These are phyloP conservation scores for Crotalus tigris DNA, from an alignment of 2,113 vertebrate genomes.

Conservation along the genomic window DNA sequence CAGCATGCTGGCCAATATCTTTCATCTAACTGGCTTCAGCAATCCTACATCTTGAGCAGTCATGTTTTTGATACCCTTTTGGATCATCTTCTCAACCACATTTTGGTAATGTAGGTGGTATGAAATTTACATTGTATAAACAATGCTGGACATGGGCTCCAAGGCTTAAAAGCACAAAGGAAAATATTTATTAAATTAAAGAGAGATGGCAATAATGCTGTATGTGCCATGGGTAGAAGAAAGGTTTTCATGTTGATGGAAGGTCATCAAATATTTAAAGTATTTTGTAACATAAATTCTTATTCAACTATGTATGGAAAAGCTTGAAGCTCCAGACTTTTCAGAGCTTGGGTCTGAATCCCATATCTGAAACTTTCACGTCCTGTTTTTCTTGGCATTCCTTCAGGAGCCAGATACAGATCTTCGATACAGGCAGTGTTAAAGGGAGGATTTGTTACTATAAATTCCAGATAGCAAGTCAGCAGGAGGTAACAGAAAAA, in stretches of 20 bases:
- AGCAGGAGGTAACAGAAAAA: not conserved
- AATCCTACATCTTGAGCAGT: not conserved
- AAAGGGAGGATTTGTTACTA: not conserved
- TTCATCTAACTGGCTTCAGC: not conserved
- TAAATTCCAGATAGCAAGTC: not conserved
- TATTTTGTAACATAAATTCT: not conserved
- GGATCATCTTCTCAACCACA: not conserved
- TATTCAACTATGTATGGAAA: not conserved
- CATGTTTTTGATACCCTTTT: not conserved
- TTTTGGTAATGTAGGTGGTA: not conserved
- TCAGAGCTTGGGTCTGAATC: not conserved
- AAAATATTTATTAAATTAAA: not conserved
- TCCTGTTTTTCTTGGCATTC: not conserved
- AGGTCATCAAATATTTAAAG: not conserved
- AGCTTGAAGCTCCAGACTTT: not conserved
- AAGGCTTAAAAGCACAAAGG: not conserved
- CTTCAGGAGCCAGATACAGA: not conserved
- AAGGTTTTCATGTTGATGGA: not conserved
- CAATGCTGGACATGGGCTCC: not conserved
- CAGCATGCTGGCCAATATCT: not conserved
- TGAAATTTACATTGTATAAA: not conserved
- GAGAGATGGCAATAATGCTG: not conserved
- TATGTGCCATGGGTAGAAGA: not conserved
- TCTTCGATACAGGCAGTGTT: not conserved
- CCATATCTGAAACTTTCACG: not conserved